Evolutionary conservation across 2,113 vertebrate species (phyloP).

Genomic region (Polypterus senegalus): DNA sequence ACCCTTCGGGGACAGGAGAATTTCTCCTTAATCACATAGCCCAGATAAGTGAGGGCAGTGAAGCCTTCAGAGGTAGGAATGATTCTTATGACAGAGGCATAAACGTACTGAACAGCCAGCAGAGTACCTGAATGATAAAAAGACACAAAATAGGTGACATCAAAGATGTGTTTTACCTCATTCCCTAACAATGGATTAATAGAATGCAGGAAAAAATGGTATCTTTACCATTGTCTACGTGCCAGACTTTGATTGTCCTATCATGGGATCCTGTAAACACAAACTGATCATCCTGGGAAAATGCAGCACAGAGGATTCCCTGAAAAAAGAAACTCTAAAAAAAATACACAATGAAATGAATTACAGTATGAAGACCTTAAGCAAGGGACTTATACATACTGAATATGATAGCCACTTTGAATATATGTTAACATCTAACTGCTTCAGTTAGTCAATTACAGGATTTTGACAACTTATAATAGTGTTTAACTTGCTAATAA

Average conservation of each 20-base stretch:
- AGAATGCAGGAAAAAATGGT: not conserved
- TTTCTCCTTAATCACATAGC: conserved; percentile 37
- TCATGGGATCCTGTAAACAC: conserved; percentile 51
- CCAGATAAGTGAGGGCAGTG: conserved; percentile 39
- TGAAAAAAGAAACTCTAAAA: conserved; percentile 47
- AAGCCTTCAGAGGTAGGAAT: conserved; percentile 47
- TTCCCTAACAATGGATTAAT: not conserved
- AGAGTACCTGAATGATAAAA: conserved; percentile 40
- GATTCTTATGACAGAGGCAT: conserved; percentile 42
- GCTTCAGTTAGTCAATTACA: too few species aligned
- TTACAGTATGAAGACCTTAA: not conserved
- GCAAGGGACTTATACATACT: too few species aligned
- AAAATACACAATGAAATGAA: conserved; percentile 10
- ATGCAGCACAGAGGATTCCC: conserved; percentile 54
- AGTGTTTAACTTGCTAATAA: too few species aligned
- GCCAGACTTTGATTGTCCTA: conserved; percentile 58
- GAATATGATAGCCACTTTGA: too few species aligned
- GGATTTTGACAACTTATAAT: too few species aligned
- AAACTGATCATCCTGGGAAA: conserved; percentile 52
- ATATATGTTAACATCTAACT: too few species aligned
- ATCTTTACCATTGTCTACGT: conserved; percentile 42
- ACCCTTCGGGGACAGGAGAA: conserved; percentile 42
- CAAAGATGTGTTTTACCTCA: not conserved
- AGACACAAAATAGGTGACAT: not conserved
- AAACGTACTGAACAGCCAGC: conserved; percentile 48